Evolutionary conservation across 2,888 invertebrate species (phyloP).

Genomic region (Sisyra nigra): DNA sequence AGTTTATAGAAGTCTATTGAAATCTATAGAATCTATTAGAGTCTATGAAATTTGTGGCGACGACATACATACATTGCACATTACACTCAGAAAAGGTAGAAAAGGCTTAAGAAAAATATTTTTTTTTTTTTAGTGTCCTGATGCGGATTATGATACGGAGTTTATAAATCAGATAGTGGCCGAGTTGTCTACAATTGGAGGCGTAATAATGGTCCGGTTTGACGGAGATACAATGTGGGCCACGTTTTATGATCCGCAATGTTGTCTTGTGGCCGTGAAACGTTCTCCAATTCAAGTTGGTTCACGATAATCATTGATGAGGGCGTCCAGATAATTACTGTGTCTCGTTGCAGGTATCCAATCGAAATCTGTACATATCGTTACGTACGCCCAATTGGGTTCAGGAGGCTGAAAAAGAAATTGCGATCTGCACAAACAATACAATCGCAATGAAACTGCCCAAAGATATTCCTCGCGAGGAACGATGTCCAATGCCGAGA

Average conservation of each 20-base stretch:
- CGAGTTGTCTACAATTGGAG: slow-evolving; percentile 70
- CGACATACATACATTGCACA: too few relatives aligned
- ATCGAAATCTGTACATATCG: slow-evolving; percentile 47
- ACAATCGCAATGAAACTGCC: slow-evolving; percentile 49
- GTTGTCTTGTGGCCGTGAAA: slow-evolving; percentile 52
- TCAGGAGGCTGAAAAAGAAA: slow-evolving; percentile 63
- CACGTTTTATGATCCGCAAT: slow-evolving; percentile 79
- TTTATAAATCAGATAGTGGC: slow-evolving; percentile 65
- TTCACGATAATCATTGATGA: neutral
- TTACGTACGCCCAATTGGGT: slow-evolving; percentile 80
- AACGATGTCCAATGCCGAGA: slow-evolving; percentile 19
- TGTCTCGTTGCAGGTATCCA: slow-evolving; percentile 44
- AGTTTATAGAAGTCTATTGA: too few relatives aligned
- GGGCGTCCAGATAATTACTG: slow-evolving; percentile 15
- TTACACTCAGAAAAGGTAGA: too few relatives aligned
- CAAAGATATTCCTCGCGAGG: slow-evolving; percentile 17
- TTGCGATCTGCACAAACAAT: slow-evolving; percentile 69
- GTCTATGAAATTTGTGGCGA: too few relatives aligned
- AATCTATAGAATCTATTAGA: too few relatives aligned
- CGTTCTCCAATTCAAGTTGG: neutral
- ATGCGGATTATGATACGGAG: slow-evolving; percentile 52
- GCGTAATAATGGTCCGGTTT: slow-evolving; percentile 81
- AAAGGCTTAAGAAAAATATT: too few relatives aligned
- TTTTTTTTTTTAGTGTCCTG: neutral
- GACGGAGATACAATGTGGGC: slow-evolving; percentile 82